Percentiles rank a stretch among this genome's conserved stretches.
These are phyloP conservation scores for Lonchura striata DNA, from an alignment of 2,113 vertebrate species.

Conservation along the genomic window DNA sequence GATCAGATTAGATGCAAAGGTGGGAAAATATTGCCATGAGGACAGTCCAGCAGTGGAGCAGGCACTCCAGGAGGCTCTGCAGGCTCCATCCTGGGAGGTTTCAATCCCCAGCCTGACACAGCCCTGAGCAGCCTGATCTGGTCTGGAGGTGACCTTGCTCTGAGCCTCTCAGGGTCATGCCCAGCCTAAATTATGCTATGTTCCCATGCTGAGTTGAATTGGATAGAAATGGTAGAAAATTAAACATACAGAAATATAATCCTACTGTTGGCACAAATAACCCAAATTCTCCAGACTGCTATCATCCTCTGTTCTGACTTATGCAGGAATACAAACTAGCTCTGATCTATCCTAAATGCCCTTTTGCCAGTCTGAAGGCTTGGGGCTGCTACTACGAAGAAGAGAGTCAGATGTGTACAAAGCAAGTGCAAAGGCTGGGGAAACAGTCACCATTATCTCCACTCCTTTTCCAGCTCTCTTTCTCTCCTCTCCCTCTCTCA, in stretches of 20 bases:
- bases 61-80: background rate
- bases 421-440: background rate
- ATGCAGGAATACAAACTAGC: background rate
- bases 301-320: background rate
- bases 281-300: background rate
- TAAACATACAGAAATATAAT: slow-evolving; percentile 55
- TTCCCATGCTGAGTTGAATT: background rate
- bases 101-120: background rate
- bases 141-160: background rate
- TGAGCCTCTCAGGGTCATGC: background rate
- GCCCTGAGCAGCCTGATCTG: background rate
- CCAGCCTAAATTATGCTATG: background rate
- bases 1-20: background rate
- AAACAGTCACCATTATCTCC: background rate
- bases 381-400: background rate
- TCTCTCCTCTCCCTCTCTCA: background rate
- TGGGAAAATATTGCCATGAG: background rate
- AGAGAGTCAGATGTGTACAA: background rate
- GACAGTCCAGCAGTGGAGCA: background rate
- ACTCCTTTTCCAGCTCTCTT: background rate
- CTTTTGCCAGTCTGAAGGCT: background rate
- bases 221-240: slow-evolving; percentile 39
- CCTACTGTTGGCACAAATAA: slow-evolving; percentile 46
- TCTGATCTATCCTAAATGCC: background rate
- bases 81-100: background rate